Evolutionary conservation across 2,888 invertebrate species (phyloP).

Genomic region (Limulus polyphemus): DNA sequence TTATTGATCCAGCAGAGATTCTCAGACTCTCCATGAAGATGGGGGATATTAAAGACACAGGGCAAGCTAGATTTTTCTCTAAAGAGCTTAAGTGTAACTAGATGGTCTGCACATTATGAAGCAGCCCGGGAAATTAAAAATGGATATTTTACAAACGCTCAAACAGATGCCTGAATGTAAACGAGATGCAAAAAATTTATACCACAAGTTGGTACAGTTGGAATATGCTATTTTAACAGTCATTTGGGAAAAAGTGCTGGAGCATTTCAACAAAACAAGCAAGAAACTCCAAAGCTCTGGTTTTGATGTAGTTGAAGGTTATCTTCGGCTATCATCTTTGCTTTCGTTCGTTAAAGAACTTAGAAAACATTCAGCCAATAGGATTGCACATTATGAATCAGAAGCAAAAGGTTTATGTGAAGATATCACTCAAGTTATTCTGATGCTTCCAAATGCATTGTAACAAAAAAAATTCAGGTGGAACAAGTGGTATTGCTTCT

Average conservation of each 20-base stretch:
- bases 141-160: neutral
- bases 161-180: neutral
- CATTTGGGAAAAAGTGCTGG: neutral
- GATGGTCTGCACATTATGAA: neutral
- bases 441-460: too few relatives aligned
- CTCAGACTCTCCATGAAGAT: neutral
- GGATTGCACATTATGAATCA: too few relatives aligned
- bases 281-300: constrained; percentile 1
- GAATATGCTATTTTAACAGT: neutral
- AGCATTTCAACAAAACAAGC: neutral
- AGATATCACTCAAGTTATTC: too few relatives aligned
- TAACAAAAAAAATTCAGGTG: too few relatives aligned
- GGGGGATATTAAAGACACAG: neutral
- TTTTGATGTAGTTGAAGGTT: too few relatives aligned
- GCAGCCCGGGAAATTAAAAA: neutral
- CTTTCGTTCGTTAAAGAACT: too few relatives aligned
- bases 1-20: too few relatives aligned
- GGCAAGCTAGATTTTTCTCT: neutral
- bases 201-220: neutral
- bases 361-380: too few relatives aligned
- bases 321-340: too few relatives aligned
- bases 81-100: neutral
- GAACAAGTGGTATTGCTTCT: too few relatives aligned
- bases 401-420: too few relatives aligned
- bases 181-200: neutral